Evolutionary conservation across 2,888 invertebrate species (phyloP).

Genomic region (Epicampocera succincta): DNA sequence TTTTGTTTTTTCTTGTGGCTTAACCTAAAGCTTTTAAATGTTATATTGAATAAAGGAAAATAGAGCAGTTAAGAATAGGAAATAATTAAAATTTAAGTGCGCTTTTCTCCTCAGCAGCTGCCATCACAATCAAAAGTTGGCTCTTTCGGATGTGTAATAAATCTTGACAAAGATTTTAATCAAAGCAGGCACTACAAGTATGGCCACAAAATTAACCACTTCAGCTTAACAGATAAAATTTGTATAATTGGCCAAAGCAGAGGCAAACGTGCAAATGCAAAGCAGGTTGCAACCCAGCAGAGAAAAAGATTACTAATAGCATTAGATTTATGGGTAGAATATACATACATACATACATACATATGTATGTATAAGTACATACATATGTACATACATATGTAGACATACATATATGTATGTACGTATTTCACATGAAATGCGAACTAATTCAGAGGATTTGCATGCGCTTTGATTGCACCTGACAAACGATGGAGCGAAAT

Average conservation of each 20-base stretch:
- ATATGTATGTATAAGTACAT: no score
- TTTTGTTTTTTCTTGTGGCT: slow-evolving; percentile 4
- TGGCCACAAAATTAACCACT: slow-evolving; percentile 38
- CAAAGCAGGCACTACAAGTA: background rate
- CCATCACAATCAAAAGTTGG: slow-evolving; percentile 39
- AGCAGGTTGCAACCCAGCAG: background rate
- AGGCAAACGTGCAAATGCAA: slow-evolving; percentile 11
- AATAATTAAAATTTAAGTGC: slow-evolving; percentile 58
- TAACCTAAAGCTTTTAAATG: slow-evolving; percentile 17
- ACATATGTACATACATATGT: no score
- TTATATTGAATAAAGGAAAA: slow-evolving; percentile 37
- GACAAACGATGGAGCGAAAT: no score
- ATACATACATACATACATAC: no score
- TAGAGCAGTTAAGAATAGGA: slow-evolving; percentile 24
- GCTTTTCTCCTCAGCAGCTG: slow-evolving; percentile 36
- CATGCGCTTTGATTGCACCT: no score
- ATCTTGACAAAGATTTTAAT: slow-evolving; percentile 58
- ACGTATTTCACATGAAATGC: no score
- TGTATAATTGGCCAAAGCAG: slow-evolving; percentile 24
- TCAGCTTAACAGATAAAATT: slow-evolving; percentile 47
- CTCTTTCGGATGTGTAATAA: slow-evolving; percentile 51
- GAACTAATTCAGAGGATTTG: no score
- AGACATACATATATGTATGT: no score
- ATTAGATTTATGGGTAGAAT: background rate
- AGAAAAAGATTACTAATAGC: background rate